Conservation (phyloP, 2,113 vertebrate genomes). For the Phrynosoma platyrhinos region DNA sequence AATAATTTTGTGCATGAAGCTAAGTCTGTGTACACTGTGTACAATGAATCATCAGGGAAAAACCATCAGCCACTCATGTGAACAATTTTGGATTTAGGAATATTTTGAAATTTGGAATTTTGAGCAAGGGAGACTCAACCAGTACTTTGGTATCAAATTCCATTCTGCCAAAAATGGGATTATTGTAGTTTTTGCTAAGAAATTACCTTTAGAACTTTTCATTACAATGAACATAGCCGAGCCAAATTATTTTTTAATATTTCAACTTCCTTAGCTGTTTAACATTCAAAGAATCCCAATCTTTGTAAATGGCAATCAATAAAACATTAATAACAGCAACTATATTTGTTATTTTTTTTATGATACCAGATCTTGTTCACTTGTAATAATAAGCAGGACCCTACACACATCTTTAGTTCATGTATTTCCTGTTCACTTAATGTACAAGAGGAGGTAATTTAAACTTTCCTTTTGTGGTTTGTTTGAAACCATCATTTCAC, state of each 20-base stretch:
- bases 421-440: background rate
- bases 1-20: no score
- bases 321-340: slow-evolving; percentile 50
- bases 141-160: background rate
- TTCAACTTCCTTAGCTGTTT: no score
- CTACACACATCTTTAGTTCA: background rate
- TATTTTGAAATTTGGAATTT: no score
- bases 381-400: background rate
- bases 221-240: no score
- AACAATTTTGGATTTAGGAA: no score
- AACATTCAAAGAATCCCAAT: slow-evolving; percentile 30
- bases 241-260: no score
- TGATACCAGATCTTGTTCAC: slow-evolving; percentile 48
- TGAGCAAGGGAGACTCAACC: no score
- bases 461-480: no score
- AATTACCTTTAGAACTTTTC: background rate
- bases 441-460: background rate
- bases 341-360: slow-evolving; percentile 57
- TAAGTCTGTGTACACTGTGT: no score
- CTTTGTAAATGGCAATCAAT: slow-evolving; percentile 47
- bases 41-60: no score
- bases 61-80: no score
- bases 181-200: slow-evolving; percentile 14
- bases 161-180: slow-evolving; percentile 16
- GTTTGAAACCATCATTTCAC: no score